These are phyloP conservation scores for Pyrgilauda ruficollis DNA, from an alignment of 2,113 vertebrate genomes.

Conservation along the genomic window DNA sequence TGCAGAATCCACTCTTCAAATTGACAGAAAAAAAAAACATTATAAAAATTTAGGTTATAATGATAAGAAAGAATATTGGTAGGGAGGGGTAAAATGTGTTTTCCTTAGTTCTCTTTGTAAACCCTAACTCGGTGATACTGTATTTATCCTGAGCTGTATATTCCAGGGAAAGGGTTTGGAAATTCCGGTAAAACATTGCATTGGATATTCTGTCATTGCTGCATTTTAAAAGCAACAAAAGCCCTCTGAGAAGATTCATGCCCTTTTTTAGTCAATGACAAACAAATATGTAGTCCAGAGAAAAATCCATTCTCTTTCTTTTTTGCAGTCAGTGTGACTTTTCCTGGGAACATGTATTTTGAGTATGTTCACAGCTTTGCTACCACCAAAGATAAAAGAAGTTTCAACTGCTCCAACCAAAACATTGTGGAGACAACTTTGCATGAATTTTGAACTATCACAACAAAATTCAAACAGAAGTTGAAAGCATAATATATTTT, in stretches of 20 bases:
- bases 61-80: not conserved
- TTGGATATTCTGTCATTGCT: not conserved
- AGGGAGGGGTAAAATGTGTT: not conserved
- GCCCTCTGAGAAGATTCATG: not conserved
- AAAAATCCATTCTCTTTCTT: constrained; percentile 9
- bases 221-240: not conserved
- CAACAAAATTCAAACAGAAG: not conserved
- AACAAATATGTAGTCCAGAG: not conserved
- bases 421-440: not conserved
- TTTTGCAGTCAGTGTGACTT: not conserved
- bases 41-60: not conserved
- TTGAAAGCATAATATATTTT: constrained; percentile 3
- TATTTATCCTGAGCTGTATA: not conserved
- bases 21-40: not conserved
- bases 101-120: not conserved
- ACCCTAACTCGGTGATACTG: not conserved
- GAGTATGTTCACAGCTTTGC: not conserved
- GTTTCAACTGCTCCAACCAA: not conserved
- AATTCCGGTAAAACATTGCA: not conserved
- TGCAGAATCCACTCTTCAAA: not conserved
- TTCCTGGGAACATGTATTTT: constrained; percentile 10
- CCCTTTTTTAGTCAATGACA: not conserved
- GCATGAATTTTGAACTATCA: not conserved
- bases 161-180: not conserved
- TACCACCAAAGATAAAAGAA: not conserved